phyloP scores from a whole-genome alignment of 92 coral and sea anemone species.

The Zoanthus sansibaricus region DNA sequence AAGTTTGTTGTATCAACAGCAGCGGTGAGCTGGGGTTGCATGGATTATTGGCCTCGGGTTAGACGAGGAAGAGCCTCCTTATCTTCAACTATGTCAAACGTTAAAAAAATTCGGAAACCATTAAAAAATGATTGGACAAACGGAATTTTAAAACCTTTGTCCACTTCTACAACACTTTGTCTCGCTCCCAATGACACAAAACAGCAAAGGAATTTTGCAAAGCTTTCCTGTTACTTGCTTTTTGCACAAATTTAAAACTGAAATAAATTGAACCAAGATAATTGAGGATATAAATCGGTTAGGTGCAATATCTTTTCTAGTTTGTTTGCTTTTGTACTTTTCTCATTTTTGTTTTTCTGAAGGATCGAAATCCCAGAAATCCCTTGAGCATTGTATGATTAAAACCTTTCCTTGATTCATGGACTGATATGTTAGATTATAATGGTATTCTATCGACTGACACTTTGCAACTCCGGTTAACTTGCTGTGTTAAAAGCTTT shows the following conservation, averaged over 20 bases:
- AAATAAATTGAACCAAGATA: not conserved
- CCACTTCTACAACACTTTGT: not conserved
- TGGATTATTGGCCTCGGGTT: not conserved
- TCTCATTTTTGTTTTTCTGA: not conserved
- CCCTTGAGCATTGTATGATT: too few relatives aligned
- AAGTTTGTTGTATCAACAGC: too few relatives aligned
- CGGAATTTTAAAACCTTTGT: not conserved
- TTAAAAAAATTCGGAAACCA: constrained; percentile 36
- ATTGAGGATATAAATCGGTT: too few relatives aligned
- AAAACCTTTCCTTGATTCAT: too few relatives aligned
- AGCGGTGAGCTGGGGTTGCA: not conserved
- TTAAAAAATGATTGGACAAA: constrained; percentile 1
- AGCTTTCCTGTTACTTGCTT: not conserved
- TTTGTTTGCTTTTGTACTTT: not conserved
- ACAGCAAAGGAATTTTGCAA: not conserved
- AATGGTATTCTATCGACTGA: not conserved
- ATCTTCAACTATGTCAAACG: constrained; percentile 31
- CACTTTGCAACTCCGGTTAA: not conserved
- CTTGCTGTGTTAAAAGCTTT: not conserved
- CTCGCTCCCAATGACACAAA: not conserved
- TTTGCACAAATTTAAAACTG: not conserved
- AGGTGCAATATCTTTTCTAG: too few relatives aligned
- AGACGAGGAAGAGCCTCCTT: not conserved
- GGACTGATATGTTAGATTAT: too few relatives aligned
- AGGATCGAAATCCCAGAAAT: too few relatives aligned